These are phyloP conservation scores for Otus scops DNA, from an alignment of 2,797 vertebrate genomes.

Conservation along the genomic window DNA sequence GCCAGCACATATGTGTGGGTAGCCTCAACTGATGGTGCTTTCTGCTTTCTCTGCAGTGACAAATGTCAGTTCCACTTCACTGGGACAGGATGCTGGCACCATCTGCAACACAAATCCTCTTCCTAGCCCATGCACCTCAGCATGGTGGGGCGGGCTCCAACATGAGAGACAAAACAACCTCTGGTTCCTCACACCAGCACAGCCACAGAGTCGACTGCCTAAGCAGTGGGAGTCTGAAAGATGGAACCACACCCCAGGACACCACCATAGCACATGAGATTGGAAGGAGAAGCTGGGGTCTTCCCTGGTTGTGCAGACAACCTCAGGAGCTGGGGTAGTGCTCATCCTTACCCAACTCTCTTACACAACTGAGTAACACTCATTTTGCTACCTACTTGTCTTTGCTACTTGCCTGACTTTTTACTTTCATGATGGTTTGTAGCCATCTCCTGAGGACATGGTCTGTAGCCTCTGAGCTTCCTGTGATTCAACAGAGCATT, in stretches of 20 bases:
- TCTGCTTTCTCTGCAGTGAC: background rate
- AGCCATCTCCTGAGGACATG: background rate
- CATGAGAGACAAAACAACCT: background rate
- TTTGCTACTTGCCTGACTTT: background rate
- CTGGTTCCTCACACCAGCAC: background rate
- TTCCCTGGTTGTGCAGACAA: background rate
- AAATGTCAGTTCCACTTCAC: background rate
- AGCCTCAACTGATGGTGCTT: background rate
- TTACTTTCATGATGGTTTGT: background rate
- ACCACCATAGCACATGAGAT: background rate
- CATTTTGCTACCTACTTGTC: background rate
- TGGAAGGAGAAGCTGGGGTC: background rate
- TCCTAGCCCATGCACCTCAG: background rate
- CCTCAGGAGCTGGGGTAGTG: background rate
- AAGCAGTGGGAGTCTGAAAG: background rate
- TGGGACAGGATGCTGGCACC: background rate
- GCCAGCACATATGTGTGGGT: background rate
- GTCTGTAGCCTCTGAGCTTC: background rate
- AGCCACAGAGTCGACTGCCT: fast-evolving
- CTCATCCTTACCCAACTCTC: background rate
- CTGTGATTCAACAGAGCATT: background rate
- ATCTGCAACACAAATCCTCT: background rate
- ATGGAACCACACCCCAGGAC: background rate
- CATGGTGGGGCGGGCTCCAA: fast-evolving
- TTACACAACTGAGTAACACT: fast-evolving